phyloP scores from a whole-genome alignment of 2,113 vertebrate genomes.

The Ptyas mucosa region DNA sequence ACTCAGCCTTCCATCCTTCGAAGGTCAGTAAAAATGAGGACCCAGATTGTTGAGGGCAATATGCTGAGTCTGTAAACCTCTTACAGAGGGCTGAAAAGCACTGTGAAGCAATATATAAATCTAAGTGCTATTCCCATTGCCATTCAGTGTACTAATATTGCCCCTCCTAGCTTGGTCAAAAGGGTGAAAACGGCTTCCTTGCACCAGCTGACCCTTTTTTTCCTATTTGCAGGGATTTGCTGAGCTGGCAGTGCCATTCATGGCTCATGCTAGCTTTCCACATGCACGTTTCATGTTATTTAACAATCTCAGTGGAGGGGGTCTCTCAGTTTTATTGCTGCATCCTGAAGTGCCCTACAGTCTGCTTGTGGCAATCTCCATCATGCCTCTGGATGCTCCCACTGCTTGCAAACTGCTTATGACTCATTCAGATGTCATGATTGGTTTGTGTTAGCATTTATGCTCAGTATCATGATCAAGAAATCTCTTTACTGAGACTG shows the following conservation, averaged over 20 bases:
- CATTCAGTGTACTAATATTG: neutral
- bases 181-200: neutral
- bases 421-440: neutral
- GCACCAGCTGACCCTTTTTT: neutral
- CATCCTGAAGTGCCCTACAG: neutral
- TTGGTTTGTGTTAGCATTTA: neutral
- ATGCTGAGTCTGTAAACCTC: no score
- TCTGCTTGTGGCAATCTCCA: neutral
- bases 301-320: neutral
- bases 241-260: neutral
- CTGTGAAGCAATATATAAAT: no score
- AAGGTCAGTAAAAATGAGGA: no score
- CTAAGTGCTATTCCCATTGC: no score
- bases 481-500: neutral
- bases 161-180: neutral
- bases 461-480: neutral
- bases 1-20: no score
- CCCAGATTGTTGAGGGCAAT: no score
- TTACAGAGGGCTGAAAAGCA: no score
- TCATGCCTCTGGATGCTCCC: neutral
- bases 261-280: neutral
- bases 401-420: neutral
- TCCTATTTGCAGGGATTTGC: neutral
- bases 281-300: neutral
- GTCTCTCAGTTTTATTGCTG: neutral